phyloP scores from a whole-genome alignment of 2,888 invertebrate genomes.

The Listrodromus nycthemerus region DNA sequence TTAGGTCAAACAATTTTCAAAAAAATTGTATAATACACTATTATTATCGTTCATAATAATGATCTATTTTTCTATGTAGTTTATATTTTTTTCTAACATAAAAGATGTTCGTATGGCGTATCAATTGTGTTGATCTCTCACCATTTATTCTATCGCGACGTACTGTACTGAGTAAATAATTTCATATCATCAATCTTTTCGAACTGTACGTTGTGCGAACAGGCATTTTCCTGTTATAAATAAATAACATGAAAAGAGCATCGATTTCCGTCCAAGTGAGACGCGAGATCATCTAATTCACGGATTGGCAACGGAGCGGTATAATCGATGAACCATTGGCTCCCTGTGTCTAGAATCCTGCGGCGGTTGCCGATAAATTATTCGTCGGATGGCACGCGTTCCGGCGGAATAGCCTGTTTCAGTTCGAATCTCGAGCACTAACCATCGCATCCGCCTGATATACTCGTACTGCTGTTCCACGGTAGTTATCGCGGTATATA shows the following conservation, averaged over 20 bases:
- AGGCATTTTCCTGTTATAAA: background rate
- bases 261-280: background rate
- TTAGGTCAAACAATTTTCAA: no score
- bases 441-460: slow-evolving; percentile 42
- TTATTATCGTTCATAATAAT: no score
- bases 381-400: slow-evolving; percentile 33
- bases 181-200: no score
- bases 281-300: background rate
- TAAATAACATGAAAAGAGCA: background rate
- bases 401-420: slow-evolving; percentile 38
- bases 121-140: no score
- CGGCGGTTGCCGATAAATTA: slow-evolving; percentile 52
- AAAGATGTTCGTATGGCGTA: no score
- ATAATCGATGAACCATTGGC: slow-evolving; percentile 48
- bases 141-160: no score
- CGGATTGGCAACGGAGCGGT: slow-evolving; percentile 11
- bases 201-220: background rate
- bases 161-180: no score
- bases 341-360: slow-evolving; percentile 34
- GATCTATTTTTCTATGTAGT: no score
- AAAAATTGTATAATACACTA: no score
- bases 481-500: slow-evolving; percentile 1
- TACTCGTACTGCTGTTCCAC: background rate
- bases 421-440: slow-evolving; percentile 35
- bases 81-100: no score